phyloP scores from a whole-genome alignment of 2,888 invertebrate species.

The Galeruca laticollis region DNA sequence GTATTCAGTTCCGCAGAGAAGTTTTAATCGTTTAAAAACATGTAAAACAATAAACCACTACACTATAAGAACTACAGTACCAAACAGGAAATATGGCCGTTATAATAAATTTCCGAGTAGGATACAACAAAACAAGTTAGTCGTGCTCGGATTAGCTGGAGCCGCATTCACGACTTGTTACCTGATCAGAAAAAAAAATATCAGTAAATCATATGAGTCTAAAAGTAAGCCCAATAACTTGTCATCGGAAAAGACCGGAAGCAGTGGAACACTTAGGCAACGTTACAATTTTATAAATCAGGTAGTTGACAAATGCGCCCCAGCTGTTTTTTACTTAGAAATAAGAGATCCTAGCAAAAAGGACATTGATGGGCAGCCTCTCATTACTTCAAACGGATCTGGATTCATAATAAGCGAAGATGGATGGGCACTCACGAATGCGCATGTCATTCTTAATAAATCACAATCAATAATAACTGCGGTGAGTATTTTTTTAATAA shows the following conservation, averaged over 20 bases:
- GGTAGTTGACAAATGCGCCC: conserved; percentile 85
- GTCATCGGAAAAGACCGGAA: not conserved
- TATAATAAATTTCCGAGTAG: not conserved
- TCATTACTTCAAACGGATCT: conserved; percentile 86
- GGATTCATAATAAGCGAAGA: conserved; percentile 90
- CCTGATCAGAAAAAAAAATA: conserved; percentile 2
- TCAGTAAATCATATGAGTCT: conserved; percentile 7
- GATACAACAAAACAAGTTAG: not conserved
- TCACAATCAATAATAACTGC: conserved; percentile 78
- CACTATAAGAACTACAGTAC: not conserved
- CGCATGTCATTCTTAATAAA: conserved; percentile 90
- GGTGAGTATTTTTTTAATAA: conserved; percentile 3
- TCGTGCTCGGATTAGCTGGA: not conserved
- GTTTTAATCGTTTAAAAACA: not conserved
- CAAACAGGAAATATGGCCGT: not conserved
- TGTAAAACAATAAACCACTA: not conserved
- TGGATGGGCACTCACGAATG: conserved; percentile 93
- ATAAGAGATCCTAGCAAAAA: conserved; percentile 79
- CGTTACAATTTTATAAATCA: conserved; percentile 58
- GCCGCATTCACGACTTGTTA: conserved; percentile 2
- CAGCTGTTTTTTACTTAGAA: conserved; percentile 91
- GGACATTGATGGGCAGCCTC: conserved; percentile 76
- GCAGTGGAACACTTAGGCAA: conserved; percentile 1
- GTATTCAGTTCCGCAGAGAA: not conserved
- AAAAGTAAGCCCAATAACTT: not conserved